Conservation (phyloP, 2,797 vertebrate genomes). For the Sciaenops ocellatus region DNA sequence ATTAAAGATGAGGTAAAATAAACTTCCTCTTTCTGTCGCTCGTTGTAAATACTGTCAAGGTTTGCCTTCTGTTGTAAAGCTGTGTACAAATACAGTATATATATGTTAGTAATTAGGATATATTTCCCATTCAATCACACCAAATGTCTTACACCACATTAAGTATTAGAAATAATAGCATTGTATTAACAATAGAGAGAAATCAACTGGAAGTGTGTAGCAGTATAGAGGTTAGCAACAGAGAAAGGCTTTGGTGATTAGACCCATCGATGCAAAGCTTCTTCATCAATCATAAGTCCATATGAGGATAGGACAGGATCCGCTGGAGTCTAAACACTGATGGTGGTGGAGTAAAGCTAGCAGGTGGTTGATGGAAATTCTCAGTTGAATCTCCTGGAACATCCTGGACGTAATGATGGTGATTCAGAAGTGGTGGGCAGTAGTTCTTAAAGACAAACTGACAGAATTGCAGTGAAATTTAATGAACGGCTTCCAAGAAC, state of each 20-base stretch:
- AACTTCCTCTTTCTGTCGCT: background rate
- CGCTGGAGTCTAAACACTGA: background rate
- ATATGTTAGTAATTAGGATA: background rate
- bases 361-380: conserved; percentile 29
- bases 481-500: background rate
- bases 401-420: background rate
- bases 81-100: background rate
- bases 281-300: background rate
- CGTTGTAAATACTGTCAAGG: background rate
- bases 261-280: background rate
- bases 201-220: background rate
- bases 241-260: background rate
- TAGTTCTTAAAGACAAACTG: background rate
- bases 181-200: background rate
- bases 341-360: conserved; percentile 12
- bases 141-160: background rate
- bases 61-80: background rate
- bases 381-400: conserved; percentile 17
- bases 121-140: background rate
- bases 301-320: background rate
- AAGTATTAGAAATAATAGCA: no score
- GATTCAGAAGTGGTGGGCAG: background rate
- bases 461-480: conserved; percentile 2
- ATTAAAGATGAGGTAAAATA: conserved; percentile 1
- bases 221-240: background rate